These are phyloP conservation scores for Pristionchus maxplancki DNA, from an alignment of 2,888 invertebrate species.

Conservation along the genomic window DNA sequence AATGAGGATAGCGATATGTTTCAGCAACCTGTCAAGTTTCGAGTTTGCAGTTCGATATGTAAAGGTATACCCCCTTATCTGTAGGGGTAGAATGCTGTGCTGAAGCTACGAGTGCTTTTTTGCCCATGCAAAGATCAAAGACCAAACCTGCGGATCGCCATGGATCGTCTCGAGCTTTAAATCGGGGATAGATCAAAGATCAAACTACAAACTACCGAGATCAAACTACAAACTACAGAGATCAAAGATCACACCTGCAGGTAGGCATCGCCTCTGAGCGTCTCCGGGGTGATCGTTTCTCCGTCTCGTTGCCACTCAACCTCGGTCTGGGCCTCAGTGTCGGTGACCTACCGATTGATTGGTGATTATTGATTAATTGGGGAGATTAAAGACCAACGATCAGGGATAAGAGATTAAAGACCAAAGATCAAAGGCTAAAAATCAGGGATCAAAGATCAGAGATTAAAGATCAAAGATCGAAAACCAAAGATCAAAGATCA, in stretches of 20 bases:
- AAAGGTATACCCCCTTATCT: too few species aligned
- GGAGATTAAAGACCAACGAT: neutral
- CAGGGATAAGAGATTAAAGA: neutral
- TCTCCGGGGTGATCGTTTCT: slow-evolving; percentile 60
- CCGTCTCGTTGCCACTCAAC: slow-evolving; percentile 75
- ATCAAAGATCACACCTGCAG: slow-evolving; percentile 55
- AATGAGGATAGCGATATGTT: too few species aligned
- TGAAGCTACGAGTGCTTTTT: too few species aligned
- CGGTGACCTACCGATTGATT: neutral
- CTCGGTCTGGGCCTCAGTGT: slow-evolving; percentile 55
- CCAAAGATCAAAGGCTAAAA: slow-evolving; percentile 13
- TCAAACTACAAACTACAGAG: neutral
- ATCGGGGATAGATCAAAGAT: neutral
- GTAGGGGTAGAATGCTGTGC: too few species aligned
- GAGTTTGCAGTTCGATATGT: too few species aligned
- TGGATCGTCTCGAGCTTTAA: neutral
- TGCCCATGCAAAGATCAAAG: too few species aligned
- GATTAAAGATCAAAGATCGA: too few species aligned
- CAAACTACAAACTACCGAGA: neutral
- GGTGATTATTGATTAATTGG: neutral
- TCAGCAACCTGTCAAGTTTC: too few species aligned
- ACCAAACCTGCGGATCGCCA: slow-evolving; percentile 1
- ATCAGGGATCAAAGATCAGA: neutral
- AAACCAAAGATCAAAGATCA: slow-evolving; percentile 51
- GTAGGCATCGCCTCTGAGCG: slow-evolving; percentile 63